Evolutionary conservation across 2,797 vertebrate species (phyloP), one percentile per base, ranked within the genome.

Genomic region (Schizothorax lantsangensis): DNA sequence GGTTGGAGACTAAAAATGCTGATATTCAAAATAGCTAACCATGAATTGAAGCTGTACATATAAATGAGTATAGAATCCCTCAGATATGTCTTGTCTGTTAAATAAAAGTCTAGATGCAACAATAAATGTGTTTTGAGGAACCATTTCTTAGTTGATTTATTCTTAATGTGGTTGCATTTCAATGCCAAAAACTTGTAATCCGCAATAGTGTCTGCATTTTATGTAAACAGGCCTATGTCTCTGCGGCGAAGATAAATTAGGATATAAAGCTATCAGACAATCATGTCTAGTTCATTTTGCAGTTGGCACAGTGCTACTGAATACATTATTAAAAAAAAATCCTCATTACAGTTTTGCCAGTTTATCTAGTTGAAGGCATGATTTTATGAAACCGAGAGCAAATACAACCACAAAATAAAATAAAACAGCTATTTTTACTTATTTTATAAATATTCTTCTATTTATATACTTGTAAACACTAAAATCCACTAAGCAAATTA

Each of bases 111-210:
- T 49, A 30, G n/a, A 54, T 84, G 17, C 6, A 30, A 69, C 10
- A 84, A 69, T 79, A 84, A 69, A 69, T 78, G 33, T 69, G 33
- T 66, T 78, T 84, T 57, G 23, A 49, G 57, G 43, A 84, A 66
- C 23, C 38, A 75, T 19, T 77, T n/a, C 21, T 64, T 62, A 75
- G 57, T 49, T 66, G 30, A 77, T 84, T 77, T 64, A 84, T 47
- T 64, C 26, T 84, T 83, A 36, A 62, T 64, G 33, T 33, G 1
- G 26, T 10, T 2, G 69, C 69, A 33, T 45, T 84, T 62, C 3
- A 33, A 36, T 36, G 64, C 7, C 64, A 68, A 68, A 68, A 36
- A 36, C 30, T 57, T 47, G 54, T 9, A 36, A 74, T 74, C 54
- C 45, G 52, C 12, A 57, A 59, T 10, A 17, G 81, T 59, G n/a